Conservation (phyloP, 2,113 vertebrate genomes). For the Mesoclemmys tuberculata region DNA sequence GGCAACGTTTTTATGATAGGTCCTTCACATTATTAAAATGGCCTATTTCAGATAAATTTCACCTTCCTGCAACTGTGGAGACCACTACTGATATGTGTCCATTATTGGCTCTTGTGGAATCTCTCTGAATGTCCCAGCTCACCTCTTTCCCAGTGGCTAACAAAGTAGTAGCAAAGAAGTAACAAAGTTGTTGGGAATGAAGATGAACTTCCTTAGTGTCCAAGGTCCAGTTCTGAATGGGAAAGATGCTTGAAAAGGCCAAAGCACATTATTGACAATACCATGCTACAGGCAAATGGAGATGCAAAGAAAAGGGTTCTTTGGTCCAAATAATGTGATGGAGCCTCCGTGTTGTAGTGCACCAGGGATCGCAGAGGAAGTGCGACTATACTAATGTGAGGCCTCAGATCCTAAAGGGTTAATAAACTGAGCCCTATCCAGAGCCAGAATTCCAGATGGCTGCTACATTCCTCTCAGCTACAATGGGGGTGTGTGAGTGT, state of each 20-base stretch:
- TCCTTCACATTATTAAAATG: background rate
- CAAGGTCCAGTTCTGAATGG: background rate
- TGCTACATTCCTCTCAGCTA: background rate
- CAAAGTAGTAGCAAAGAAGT: background rate
- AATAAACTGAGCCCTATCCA: background rate
- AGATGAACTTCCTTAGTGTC: background rate
- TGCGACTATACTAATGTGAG: background rate
- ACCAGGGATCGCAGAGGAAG: background rate
- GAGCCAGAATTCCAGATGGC: background rate
- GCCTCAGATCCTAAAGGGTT: background rate
- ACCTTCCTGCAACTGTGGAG: background rate
- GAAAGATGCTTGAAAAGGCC: background rate
- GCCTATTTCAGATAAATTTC: constrained; percentile 22
- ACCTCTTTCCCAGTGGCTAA: background rate
- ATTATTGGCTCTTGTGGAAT: background rate
- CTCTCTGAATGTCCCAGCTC: background rate
- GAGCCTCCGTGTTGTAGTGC: background rate
- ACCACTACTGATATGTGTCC: background rate
- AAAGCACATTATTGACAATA: constrained; percentile 15
- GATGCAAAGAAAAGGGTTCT: background rate
- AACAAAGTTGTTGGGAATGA: background rate
- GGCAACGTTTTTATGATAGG: background rate
- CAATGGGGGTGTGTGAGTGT: background rate
- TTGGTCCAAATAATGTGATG: background rate
- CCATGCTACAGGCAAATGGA: background rate